Evolutionary conservation across 2,888 invertebrate species (phyloP).

Genomic region (Epinotia brunnichana): DNA sequence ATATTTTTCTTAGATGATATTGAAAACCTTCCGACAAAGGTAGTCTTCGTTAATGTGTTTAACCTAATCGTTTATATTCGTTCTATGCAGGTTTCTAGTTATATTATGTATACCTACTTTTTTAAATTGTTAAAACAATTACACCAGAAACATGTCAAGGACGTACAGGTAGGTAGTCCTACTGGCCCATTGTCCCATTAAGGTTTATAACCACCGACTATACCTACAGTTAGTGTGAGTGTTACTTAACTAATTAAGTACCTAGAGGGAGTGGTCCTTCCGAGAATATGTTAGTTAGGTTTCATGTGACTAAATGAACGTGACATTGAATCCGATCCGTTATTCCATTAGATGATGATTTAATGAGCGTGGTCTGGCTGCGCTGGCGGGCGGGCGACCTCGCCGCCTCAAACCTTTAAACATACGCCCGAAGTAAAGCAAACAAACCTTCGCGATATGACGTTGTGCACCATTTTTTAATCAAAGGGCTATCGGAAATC

Average conservation of each 20-base stretch:
- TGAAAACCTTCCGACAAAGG: neutral
- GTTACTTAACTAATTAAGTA: constrained; percentile 29
- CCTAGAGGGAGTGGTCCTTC: constrained; percentile 26
- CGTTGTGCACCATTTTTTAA: constrained; percentile 11
- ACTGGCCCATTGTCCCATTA: neutral
- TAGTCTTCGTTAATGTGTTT: neutral
- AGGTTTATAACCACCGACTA: constrained; percentile 1
- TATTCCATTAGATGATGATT: constrained; percentile 32
- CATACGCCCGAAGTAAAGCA: constrained; percentile 39
- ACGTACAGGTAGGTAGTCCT: neutral
- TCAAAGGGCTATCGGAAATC: constrained; percentile 13
- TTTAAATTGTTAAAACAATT: neutral
- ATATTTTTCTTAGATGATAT: no score
- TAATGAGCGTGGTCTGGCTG: constrained; percentile 18
- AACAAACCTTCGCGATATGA: constrained; percentile 38
- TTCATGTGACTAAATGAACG: constrained; percentile 35
- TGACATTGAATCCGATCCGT: constrained; percentile 37
- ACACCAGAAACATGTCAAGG: neutral
- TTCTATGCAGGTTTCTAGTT: neutral
- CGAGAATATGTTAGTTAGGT: constrained; percentile 26
- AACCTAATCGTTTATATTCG: neutral
- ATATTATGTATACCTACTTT: neutral
- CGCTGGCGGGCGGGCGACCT: constrained; percentile 30
- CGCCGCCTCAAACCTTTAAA: constrained; percentile 30
- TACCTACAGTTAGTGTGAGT: neutral